A percentile compares a stretch with the other conserved stretches of the same genome.
phyloP scores from a whole-genome alignment of 2,113 vertebrate species.

The Aegotheles bennettii region DNA sequence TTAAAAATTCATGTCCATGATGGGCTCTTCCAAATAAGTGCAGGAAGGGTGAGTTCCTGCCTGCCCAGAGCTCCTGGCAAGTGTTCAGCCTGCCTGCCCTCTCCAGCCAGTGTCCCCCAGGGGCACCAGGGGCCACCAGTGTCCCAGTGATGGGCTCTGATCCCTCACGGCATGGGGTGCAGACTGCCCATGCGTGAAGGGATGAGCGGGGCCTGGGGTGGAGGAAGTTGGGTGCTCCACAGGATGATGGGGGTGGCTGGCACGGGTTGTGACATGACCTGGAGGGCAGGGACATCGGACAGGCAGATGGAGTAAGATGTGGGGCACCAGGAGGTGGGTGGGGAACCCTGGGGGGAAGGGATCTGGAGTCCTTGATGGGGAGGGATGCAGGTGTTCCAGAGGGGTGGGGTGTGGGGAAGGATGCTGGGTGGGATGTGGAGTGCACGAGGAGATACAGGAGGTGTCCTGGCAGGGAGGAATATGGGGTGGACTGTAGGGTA shows the following conservation, averaged over 20 bases:
- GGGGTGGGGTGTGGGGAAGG: not conserved
- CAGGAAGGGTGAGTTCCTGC: not conserved
- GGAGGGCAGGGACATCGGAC: not conserved
- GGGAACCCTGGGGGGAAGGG: not conserved
- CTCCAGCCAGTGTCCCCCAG: too few species aligned
- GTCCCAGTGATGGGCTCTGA: not conserved
- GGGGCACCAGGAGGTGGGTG: not conserved
- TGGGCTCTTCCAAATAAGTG: conserved; percentile 31
- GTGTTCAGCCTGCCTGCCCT: not conserved
- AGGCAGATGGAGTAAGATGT: not conserved
- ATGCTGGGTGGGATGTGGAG: not conserved
- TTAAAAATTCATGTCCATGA: not conserved
- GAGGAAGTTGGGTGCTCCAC: not conserved
- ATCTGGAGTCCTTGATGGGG: not conserved
- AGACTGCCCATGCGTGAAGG: fast-evolving
- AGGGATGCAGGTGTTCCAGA: not conserved
- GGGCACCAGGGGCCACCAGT: not conserved
- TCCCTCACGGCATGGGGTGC: fast-evolving
- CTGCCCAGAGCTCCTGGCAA: not conserved
- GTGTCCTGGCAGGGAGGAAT: not conserved
- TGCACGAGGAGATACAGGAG: fast-evolving
- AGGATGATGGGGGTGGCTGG: not conserved
- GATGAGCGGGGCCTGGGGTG: not conserved
- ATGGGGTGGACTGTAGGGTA: too few species aligned
- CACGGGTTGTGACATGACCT: not conserved